Percentiles rank a stretch among this genome's conserved stretches.
phyloP scores from a whole-genome alignment of 1,140 invertebrate species.

The Argopecten irradians region DNA sequence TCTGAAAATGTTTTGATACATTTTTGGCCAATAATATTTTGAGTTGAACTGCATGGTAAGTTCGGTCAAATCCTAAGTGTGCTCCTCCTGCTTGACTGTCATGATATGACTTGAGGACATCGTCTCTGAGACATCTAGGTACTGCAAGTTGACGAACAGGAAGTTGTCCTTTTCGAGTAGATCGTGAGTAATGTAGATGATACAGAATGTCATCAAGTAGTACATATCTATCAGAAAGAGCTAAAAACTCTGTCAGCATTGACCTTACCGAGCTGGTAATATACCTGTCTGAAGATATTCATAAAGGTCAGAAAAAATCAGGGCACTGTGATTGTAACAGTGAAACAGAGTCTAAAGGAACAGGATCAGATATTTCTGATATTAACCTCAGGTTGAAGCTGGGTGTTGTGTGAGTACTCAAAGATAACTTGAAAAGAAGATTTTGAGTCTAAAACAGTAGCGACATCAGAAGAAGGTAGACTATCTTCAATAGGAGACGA shows the following conservation, averaged over 20 bases:
- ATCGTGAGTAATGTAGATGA: slow-evolving; percentile 37
- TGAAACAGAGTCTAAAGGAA: neutral
- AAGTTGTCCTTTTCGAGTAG: neutral
- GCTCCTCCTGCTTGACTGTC: slow-evolving; percentile 37
- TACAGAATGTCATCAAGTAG: slow-evolving; percentile 31
- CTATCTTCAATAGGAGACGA: neutral
- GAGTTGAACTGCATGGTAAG: slow-evolving; percentile 6
- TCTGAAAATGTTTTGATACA: slow-evolving; percentile 29
- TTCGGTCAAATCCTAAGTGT: slow-evolving; percentile 38
- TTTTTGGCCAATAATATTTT: slow-evolving; percentile 48
- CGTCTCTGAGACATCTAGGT: neutral
- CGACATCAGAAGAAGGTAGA: neutral
- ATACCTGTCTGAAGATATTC: neutral
- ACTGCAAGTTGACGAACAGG: slow-evolving; percentile 31
- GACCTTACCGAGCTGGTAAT: neutral
- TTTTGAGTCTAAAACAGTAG: neutral
- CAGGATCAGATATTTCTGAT: neutral
- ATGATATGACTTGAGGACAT: slow-evolving; percentile 40
- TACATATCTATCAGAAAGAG: neutral
- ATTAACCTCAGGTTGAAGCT: neutral
- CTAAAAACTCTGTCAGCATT: neutral
- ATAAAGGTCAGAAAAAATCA: neutral
- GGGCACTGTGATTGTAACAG: neutral
- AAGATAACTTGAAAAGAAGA: neutral
- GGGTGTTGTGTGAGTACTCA: neutral